A percentile compares a stretch with the other conserved stretches of the same genome.
Evolutionary conservation across 2,113 vertebrate genomes (phyloP).

Genomic region (Solea solea): DNA sequence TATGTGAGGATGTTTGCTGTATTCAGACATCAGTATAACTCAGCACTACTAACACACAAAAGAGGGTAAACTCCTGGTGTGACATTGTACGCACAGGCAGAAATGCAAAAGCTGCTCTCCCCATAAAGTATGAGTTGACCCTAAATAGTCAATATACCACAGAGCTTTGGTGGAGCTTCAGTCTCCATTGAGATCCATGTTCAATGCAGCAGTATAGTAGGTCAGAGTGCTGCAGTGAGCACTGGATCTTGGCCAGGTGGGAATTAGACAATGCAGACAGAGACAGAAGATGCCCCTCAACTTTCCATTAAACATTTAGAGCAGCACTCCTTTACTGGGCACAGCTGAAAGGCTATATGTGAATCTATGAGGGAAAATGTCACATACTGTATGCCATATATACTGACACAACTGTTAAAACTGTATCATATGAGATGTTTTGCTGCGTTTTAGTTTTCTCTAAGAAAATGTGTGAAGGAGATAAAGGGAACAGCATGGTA

Average conservation of each 20-base stretch:
- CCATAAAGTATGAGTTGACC: not conserved
- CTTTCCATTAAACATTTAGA: conserved; percentile 78
- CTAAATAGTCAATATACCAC: conserved; percentile 33
- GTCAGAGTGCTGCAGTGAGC: conserved; percentile 69
- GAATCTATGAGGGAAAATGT: conserved; percentile 33
- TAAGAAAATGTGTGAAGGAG: not conserved
- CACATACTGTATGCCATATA: conserved; percentile 28
- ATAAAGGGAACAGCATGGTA: no score
- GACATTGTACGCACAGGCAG: not conserved
- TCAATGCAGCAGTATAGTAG: conserved; percentile 51
- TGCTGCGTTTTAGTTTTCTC: not conserved
- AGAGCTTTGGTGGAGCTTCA: conserved; percentile 35
- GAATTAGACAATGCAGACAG: conserved; percentile 62
- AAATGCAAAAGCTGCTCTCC: conserved; percentile 5
- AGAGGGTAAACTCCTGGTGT: no score
- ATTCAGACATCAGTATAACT: conserved; percentile 11
- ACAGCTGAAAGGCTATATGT: conserved; percentile 41
- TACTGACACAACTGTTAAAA: conserved; percentile 13
- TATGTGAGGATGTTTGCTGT: conserved; percentile 20
- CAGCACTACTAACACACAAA: no score
- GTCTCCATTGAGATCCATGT: conserved; percentile 43
- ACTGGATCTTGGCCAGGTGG: conserved; percentile 74
- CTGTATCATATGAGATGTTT: conserved; percentile 3
- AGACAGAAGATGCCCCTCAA: conserved; percentile 59
- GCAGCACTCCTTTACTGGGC: conserved; percentile 43